These are phyloP conservation scores for Peromyscus maniculatus DNA, from an alignment of 2,113 vertebrate genomes.

Conservation along the genomic window DNA sequence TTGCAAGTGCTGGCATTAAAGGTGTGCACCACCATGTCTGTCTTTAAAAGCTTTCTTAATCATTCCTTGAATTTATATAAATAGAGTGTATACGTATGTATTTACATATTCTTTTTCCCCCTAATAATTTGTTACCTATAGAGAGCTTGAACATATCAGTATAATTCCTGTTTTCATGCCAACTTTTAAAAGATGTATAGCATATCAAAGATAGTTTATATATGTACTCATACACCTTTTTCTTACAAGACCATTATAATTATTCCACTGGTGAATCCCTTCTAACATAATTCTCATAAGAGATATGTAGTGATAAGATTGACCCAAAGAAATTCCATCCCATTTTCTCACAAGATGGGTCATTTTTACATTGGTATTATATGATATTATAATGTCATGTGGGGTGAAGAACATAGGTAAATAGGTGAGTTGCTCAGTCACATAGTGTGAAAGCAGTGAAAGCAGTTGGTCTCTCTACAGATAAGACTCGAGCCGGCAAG, in stretches of 20 bases:
- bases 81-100: not conserved
- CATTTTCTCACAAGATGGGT: constrained; percentile 25
- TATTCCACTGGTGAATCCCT: constrained; percentile 15
- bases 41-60: not conserved
- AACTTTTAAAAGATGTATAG: not conserved
- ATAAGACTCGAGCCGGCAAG: not conserved
- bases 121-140: not conserved
- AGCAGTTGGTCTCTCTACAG: constrained; percentile 18
- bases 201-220: not conserved
- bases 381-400: not conserved
- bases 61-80: constrained; percentile 12
- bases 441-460: constrained; percentile 31
- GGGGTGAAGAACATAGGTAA: not conserved
- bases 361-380: not conserved
- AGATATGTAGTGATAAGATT: constrained; percentile 15
- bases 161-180: not conserved
- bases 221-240: not conserved
- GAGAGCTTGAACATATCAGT: constrained; percentile 16
- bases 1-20: not conserved
- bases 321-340: constrained; percentile 32
- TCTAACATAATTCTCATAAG: constrained; percentile 5
- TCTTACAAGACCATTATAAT: constrained; percentile 12
- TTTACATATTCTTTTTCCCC: constrained; percentile 28
- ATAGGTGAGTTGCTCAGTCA: constrained; percentile 28
- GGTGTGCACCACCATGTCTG: not conserved